These are phyloP conservation scores for Danio albolineatus DNA, from an alignment of 2,797 vertebrate species.

Conservation along the genomic window DNA sequence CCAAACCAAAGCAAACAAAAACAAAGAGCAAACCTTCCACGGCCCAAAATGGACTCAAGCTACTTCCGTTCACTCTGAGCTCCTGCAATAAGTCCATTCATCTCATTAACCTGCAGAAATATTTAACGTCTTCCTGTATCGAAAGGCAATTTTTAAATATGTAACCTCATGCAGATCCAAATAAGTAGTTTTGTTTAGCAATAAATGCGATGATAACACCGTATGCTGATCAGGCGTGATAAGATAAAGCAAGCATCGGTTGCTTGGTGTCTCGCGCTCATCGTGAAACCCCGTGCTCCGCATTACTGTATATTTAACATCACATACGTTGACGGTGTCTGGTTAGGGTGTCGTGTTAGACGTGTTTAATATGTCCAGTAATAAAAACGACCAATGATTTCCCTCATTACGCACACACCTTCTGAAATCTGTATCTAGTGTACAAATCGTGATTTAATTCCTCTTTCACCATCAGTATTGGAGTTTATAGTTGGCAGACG, in stretches of 20 bases:
- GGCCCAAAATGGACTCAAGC: neutral
- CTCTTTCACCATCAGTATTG: slow-evolving; percentile 40
- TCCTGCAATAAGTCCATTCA: slow-evolving; percentile 55
- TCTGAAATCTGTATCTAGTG: slow-evolving; percentile 47
- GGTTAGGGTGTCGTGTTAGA: neutral
- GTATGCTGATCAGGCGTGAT: neutral
- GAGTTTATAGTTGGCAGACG: slow-evolving; percentile 80
- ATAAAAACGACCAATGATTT: neutral
- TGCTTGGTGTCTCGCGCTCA: neutral
- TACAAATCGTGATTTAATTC: slow-evolving; percentile 48
- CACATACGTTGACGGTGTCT: neutral
- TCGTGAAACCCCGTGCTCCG: neutral
- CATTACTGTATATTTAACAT: slow-evolving; percentile 10
- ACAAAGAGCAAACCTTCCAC: slow-evolving; percentile 41
- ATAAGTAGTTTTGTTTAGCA: slow-evolving; percentile 60
- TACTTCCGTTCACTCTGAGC: slow-evolving; percentile 11
- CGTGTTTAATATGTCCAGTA: slow-evolving; percentile 14
- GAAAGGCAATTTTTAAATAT: slow-evolving; percentile 16
- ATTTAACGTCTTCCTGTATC: slow-evolving; percentile 79
- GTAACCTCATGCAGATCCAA: slow-evolving; percentile 46
- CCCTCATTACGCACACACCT: slow-evolving; percentile 30
- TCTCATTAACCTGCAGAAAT: slow-evolving; percentile 46
- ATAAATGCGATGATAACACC: slow-evolving; percentile 53
- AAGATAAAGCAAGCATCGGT: neutral
- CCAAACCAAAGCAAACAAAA: slow-evolving; percentile 70